phyloP scores from a whole-genome alignment of 2,113 vertebrate genomes.

The Nothocercus julius region DNA sequence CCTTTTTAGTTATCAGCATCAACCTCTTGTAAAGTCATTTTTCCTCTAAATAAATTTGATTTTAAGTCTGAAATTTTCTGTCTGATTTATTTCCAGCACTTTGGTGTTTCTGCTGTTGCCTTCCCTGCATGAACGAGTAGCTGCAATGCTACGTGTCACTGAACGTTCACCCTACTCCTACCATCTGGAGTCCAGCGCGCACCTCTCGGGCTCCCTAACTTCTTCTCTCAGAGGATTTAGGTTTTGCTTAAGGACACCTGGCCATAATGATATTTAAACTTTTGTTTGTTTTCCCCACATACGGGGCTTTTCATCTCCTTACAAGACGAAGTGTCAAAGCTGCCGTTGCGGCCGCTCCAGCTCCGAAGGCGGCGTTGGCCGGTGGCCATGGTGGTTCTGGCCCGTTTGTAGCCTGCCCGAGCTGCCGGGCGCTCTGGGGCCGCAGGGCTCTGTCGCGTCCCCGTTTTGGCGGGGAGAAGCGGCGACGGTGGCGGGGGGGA shows the following conservation, averaged over 20 bases:
- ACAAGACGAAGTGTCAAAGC: background rate
- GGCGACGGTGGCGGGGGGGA: background rate
- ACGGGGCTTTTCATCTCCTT: background rate
- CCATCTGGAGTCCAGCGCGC: background rate
- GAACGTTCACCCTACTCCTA: background rate
- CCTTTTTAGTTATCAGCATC: constrained; percentile 76
- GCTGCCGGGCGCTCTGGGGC: background rate
- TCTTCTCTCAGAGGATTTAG: background rate
- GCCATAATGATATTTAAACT: background rate
- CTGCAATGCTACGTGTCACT: background rate
- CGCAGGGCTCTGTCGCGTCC: fast-evolving
- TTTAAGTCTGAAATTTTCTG: constrained; percentile 40
- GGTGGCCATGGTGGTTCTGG: background rate
- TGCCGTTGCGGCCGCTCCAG: background rate
- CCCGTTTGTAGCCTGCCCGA: background rate
- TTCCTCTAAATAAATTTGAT: constrained; percentile 86
- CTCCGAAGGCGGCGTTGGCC: fast-evolving
- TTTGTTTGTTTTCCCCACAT: background rate
- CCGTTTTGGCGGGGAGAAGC: background rate
- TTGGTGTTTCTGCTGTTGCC: background rate
- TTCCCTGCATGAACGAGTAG: background rate
- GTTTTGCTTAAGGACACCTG: background rate
- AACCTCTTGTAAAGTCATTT: constrained; percentile 83
- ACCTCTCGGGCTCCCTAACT: background rate
- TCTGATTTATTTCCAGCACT: background rate